Evolutionary conservation across 2,888 invertebrate genomes (phyloP).

Genomic region (Philereme transversata): DNA sequence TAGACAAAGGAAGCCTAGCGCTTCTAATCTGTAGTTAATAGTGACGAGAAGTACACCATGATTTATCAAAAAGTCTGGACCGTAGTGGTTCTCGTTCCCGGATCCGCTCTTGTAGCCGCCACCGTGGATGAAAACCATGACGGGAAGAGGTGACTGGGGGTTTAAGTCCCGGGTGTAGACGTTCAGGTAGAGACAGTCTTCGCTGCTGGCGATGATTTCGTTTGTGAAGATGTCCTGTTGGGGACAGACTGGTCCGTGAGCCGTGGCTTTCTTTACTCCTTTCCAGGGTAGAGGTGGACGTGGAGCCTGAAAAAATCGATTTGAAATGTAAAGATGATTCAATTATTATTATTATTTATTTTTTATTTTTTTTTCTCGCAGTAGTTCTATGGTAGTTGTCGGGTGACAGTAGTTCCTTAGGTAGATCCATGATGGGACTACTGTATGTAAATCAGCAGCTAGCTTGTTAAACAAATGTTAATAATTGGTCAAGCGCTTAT

Average conservation of each 20-base stretch:
- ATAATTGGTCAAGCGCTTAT: no score
- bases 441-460: no score
- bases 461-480: no score
- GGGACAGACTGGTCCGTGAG: conserved; percentile 56
- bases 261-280: conserved; percentile 43
- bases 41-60: conserved; percentile 82
- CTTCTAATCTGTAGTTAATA: conserved; percentile 80
- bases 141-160: conserved; percentile 46
- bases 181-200: conserved; percentile 62
- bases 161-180: conserved; percentile 52
- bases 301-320: conserved; percentile 34
- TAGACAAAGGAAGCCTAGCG: conserved; percentile 82
- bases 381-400: no score
- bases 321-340: neutral
- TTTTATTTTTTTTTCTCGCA: no score
- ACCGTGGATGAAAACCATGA: conserved; percentile 65
- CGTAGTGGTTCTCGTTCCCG: conserved; percentile 72
- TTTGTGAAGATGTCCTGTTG: conserved; percentile 52
- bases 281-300: conserved; percentile 39
- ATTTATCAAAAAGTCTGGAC: conserved; percentile 80
- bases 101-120: conserved; percentile 57
- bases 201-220: conserved; percentile 40
- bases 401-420: no score
- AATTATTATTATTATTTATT: no score
- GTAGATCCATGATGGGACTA: no score